phyloP scores from a whole-genome alignment of 2,113 vertebrate species.

The Pyxicephalus adspersus region DNA sequence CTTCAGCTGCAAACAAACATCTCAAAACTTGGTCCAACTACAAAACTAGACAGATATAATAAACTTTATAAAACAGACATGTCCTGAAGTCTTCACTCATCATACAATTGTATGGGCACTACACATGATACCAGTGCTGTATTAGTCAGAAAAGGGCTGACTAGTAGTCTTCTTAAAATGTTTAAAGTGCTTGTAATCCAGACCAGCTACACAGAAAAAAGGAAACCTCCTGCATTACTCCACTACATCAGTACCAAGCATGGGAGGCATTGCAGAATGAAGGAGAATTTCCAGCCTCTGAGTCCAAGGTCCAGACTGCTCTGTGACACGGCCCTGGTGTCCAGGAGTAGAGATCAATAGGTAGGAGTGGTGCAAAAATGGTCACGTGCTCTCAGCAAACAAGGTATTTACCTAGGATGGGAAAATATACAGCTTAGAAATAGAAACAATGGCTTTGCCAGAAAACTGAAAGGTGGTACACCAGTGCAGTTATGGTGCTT shows the following conservation, averaged over 20 bases:
- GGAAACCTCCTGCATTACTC: neutral
- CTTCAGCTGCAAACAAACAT: neutral
- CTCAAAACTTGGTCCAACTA: neutral
- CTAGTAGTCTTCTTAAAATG: neutral
- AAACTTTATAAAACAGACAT: neutral
- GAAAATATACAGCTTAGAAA: neutral
- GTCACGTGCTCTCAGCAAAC: constrained; percentile 17
- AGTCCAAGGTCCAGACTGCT: neutral
- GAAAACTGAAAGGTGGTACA: neutral
- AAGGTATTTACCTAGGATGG: constrained; percentile 27
- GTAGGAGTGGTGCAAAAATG: neutral
- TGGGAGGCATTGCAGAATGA: too few relatives aligned
- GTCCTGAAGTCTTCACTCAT: neutral
- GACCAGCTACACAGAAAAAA: neutral
- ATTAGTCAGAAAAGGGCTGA: too few relatives aligned
- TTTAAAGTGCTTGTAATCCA: neutral
- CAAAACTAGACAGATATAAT: neutral
- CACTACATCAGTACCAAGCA: neutral
- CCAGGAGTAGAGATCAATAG: neutral
- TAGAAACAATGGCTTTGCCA: neutral
- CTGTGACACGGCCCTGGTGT: too few relatives aligned
- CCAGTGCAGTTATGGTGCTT: neutral
- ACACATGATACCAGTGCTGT: too few relatives aligned
- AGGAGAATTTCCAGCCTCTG: neutral
- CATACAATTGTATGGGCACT: too few relatives aligned